Evolutionary conservation across 2,888 invertebrate species (phyloP).

Genomic region (Hydriomena furcata): DNA sequence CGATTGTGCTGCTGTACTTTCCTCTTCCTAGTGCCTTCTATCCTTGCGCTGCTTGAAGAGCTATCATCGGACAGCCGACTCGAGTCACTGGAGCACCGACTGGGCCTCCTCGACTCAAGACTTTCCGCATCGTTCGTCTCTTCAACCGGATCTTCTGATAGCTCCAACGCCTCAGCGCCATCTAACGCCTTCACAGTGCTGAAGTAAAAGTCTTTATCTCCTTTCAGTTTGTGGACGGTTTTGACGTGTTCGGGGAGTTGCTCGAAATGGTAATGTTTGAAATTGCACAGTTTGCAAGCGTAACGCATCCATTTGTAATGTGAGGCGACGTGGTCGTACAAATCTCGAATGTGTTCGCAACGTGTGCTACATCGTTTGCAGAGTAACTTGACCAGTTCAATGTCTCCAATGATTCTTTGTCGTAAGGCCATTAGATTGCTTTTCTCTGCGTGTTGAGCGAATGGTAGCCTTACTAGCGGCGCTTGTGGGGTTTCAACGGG

Average conservation of each 20-base stretch:
- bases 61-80: conserved; percentile 75
- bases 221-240: conserved; percentile 84
- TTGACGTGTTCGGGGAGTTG: conserved; percentile 87
- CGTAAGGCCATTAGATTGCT: conserved; percentile 67
- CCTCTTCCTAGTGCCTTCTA: conserved; percentile 64
- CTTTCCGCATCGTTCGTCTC: conserved; percentile 58
- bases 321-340: conserved; percentile 85
- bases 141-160: conserved; percentile 51
- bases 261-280: conserved; percentile 85
- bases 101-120: conserved; percentile 66
- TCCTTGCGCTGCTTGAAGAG: conserved; percentile 62
- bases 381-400: conserved; percentile 64
- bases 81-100: conserved; percentile 75
- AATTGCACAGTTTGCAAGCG: conserved; percentile 89
- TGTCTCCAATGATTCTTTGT: conserved; percentile 62
- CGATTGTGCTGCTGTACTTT: conserved; percentile 44
- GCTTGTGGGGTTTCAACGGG: conserved; percentile 3
- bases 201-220: conserved; percentile 77
- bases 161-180: conserved; percentile 65
- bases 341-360: conserved; percentile 73
- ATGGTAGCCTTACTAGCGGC: conserved; percentile 51
- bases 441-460: conserved; percentile 65
- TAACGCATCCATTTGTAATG: conserved; percentile 90
- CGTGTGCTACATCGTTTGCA: conserved; percentile 82
- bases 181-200: conserved; percentile 76